Base-by-base conservation (phyloP, 1,140 invertebrate species). In the Nylanderia fulva region DNA sequence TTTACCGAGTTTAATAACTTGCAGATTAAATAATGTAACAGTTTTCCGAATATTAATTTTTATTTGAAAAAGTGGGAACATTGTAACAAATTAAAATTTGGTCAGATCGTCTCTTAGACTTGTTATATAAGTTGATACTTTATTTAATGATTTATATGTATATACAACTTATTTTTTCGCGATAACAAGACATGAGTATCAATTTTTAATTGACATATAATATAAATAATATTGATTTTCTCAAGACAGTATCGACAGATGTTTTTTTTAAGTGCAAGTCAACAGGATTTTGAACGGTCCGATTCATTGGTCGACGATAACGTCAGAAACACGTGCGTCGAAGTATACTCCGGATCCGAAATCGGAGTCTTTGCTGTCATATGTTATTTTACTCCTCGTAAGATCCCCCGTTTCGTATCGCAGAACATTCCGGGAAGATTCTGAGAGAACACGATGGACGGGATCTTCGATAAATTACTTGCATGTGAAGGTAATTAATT, bases 221-320 rank as follows among this genome's bases (percentile, higher is more conserved):
- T 36, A n/a, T 13, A 33, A 63, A n/a, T 29, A 76, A 9, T 24
- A 45, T 6, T 6, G 29, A 77, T 64, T 68, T 33, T 33, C 64
- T 79, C 21, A 39, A 15, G 33, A 66, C 11, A n/a, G 7, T 1
- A 27, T 45, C 75, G 63, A 36, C 88, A 90, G 86, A 90, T 90
- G 88, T 87, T 87, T 84, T 87, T 64, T 66, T 29, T 42, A 15
- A 18, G 52, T 58, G 42, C 76, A 24, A 61, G 80, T 77, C 82
- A 87, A 71, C 36, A 77, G 76, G 85, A 90, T 89, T 85, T 76
- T 33, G 21, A 66, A 60, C 18, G 39, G 21, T 24, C 48, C 77
- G 58, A 91, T 91, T 90, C 90, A 91, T 84, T 91, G 54, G 61
- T 82, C 75, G 66, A 64, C 83, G 89, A 89, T 89, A 91, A 91